These are phyloP conservation scores for Clitarchus hookeri DNA, from an alignment of 2,888 invertebrate genomes.

Conservation along the genomic window DNA sequence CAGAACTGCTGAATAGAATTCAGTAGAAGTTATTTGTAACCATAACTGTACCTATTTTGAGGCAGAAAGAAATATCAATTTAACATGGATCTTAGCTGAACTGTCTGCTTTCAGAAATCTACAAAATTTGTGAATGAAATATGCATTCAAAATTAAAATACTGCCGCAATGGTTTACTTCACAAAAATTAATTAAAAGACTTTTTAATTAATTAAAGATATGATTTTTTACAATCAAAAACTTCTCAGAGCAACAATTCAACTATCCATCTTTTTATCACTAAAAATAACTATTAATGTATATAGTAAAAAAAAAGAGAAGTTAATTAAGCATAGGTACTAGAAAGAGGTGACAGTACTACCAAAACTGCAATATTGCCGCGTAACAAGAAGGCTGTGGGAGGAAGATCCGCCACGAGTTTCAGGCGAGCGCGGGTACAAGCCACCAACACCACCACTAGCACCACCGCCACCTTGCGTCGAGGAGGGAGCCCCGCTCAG, in stretches of 20 bases:
- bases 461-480: conserved; percentile 56
- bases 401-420: conserved; percentile 51
- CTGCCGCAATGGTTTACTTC: not conserved
- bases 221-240: not conserved
- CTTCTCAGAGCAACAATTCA: not conserved
- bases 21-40: not conserved
- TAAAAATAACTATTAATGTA: not conserved
- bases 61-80: not conserved
- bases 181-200: not conserved
- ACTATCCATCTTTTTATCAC: not conserved
- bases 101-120: not conserved
- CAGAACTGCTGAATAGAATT: no score
- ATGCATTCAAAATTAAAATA: not conserved
- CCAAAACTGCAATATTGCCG: conserved; percentile 95
- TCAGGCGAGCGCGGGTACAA: conserved; percentile 53
- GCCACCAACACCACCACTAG: conserved; percentile 55
- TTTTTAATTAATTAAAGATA: not conserved
- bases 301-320: not conserved
- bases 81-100: not conserved
- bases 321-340: not conserved
- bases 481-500: conserved; percentile 31
- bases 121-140: not conserved
- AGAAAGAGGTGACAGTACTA: conserved; percentile 76
- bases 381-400: conserved; percentile 73
- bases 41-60: not conserved